Conservation (phyloP, 2,888 invertebrate species). For the Limnephilus rhombicus region DNA sequence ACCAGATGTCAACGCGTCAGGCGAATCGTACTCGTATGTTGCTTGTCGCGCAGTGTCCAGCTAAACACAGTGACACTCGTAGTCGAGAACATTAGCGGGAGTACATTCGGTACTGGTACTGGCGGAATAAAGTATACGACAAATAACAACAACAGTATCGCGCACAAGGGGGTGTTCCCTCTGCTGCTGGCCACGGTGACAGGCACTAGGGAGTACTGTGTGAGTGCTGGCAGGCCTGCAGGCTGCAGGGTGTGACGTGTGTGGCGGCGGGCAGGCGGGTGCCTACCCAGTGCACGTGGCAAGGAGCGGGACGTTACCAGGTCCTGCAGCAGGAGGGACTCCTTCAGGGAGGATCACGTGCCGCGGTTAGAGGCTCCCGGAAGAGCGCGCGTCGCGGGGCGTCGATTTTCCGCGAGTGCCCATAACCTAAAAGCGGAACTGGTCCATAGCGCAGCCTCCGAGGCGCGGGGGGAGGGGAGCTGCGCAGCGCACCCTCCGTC, state of each 20-base stretch:
- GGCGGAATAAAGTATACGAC: neutral
- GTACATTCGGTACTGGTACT: neutral
- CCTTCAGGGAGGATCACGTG: slow-evolving; percentile 5
- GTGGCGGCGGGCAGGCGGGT: neutral
- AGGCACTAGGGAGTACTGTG: neutral
- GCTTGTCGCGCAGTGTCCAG: neutral
- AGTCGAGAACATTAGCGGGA: neutral
- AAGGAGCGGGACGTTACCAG: neutral
- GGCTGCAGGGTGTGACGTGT: slow-evolving; percentile 6
- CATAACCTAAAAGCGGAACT: slow-evolving; percentile 69
- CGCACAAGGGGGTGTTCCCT: slow-evolving; percentile 19
- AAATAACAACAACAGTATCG: slow-evolving; percentile 24
- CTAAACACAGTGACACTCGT: neutral
- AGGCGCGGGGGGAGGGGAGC: slow-evolving; percentile 41
- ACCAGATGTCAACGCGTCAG: slow-evolving; percentile 19
- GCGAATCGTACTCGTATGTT: neutral
- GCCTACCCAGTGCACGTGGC: neutral
- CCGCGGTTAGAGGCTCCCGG: slow-evolving; percentile 37
- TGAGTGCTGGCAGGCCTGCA: neutral
- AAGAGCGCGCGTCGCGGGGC: slow-evolving; percentile 57
- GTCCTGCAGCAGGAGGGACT: neutral
- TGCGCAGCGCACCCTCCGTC: slow-evolving; percentile 43
- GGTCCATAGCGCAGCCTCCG: slow-evolving; percentile 75
- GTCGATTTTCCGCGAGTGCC: slow-evolving; percentile 59
- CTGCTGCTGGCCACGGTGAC: neutral